phyloP scores from a whole-genome alignment of 1,140 invertebrate genomes.

The Panulirus ornatus region DNA sequence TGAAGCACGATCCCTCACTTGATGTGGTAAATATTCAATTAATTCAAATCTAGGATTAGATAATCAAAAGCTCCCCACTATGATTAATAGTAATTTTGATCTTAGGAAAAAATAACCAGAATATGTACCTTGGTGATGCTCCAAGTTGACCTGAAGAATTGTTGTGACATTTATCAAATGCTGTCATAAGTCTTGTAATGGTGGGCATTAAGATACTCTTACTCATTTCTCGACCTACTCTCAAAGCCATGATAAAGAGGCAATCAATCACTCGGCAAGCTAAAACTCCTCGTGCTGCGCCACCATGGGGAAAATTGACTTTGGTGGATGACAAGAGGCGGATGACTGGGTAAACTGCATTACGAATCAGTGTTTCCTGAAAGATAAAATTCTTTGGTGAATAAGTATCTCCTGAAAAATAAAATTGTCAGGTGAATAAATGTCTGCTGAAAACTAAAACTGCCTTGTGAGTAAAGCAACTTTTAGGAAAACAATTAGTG shows the following conservation, averaged over 20 bases:
- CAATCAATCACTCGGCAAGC: constrained; percentile 89
- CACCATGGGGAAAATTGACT: constrained; percentile 88
- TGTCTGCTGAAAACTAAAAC: not conserved
- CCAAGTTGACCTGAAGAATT: constrained; percentile 76
- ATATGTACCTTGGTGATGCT: constrained; percentile 43
- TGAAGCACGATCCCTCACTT: no score
- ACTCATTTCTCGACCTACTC: constrained; percentile 90
- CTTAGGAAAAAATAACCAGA: no score
- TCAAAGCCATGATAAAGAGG: constrained; percentile 86
- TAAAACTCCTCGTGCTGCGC: constrained; percentile 85
- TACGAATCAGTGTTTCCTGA: constrained; percentile 86
- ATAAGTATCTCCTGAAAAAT: not conserved
- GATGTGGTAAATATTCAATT: no score
- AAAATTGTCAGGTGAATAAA: constrained; percentile 49
- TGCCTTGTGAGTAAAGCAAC: not conserved
- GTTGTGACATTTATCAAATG: constrained; percentile 89
- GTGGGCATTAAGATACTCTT: constrained; percentile 86
- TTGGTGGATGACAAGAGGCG: constrained; percentile 81
- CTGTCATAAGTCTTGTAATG: constrained; percentile 89
- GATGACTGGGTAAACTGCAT: constrained; percentile 86
- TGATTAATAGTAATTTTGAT: not conserved
- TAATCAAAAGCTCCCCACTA: no score
- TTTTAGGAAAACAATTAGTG: no score
- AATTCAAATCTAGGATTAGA: no score
- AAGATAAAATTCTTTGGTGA: not conserved